Base-by-base conservation (phyloP, 2,113 vertebrate species). In the Numida meleagris region DNA sequence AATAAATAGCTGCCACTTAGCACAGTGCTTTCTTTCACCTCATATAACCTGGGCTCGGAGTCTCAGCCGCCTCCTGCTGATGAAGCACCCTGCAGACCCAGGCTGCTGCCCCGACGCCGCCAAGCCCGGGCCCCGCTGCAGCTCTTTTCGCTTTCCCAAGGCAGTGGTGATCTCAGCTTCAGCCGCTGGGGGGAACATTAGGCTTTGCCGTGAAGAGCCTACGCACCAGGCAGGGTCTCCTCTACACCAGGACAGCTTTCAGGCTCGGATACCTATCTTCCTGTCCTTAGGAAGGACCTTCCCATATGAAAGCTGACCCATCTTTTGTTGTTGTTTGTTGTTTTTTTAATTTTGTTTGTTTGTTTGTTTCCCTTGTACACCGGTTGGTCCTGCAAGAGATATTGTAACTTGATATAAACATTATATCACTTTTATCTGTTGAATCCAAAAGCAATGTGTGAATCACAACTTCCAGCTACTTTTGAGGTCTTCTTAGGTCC, bases 171-270 rank as follows among this genome's bases (percentile, higher is more conserved):
- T 88, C 66, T 77, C 19, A 33, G 4, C 24, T 21, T 65, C 79
- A 46, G 42, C 48, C 89, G 42, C 34, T 0, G 61, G 88, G 50
- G 67, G 85, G 66, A 93, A 81, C 43, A 77, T 72, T 6, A 51
- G 68, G 19, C 66, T 85, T 42, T 61, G 38, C 3, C 62, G 34
- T 4, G 31, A 50, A n/a, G 10, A 7, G 67, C 17, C 33, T 8
- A 12, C 2, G 45, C 36, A 42, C 0, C 1, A 61, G 7, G 8
- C 4, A 29, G 15, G 6, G 29, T n/a, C n/a, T 6, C 31, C 57
- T 21, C 14, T 1, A 2, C 3, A 4, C 12, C 53, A 0, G 0
- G 11, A 17, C 43, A 18, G 46, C 38, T 40, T 38, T 33, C 8
- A 3, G 31, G n/a, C 25, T 36, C 33, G 4, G 0, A 1, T 18